Base-by-base conservation (phyloP, 2,888 invertebrate species). In the Hirtodrosophila alboralis region DNA sequence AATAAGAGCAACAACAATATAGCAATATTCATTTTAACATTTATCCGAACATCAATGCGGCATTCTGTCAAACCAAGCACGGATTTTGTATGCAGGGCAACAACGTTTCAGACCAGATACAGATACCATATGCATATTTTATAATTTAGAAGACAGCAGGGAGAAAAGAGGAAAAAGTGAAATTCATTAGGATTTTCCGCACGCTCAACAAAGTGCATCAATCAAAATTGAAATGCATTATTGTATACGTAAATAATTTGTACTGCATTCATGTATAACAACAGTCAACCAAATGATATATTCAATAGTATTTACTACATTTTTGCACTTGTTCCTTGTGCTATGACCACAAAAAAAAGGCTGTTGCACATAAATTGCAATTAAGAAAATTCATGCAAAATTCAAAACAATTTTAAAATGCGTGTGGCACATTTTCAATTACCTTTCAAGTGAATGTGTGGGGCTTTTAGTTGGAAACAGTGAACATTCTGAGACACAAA, bases 191-290 rank as follows among this genome's bases (percentile, higher is more conserved):
- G 40, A 86, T 86, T 83, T 77, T 58, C 41, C 69, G 61, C 87
- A 81, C 86, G 86, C 69, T 47, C 63, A 31, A 23, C 65, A 67
- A 40, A 80, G 86, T 84, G 59, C 87, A 70, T 86, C 85, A 74
- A 84, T 86, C 83, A 75, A 72, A 45, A 68, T 65, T 28, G 47
- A 70, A 80, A 86, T 80, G 74, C 75, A 59, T 71, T 64, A 59
- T n/a, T n/a, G n/a, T 34, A 26, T 14, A 13, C 27, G 68, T 49
- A 51, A 51, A 73, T 54, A 59, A 56, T 52, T 60, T 56, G 51
- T 13, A 9, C 30, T 23, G 47, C 73, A 59, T 65, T 64, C 58
- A 52, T 14, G 36, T 37, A 65, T 47, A 37, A 38, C 37, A 56
- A 51, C 13, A 37, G 21, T 1, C 18, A 18, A 5, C 18, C 12